These are phyloP conservation scores for Pseudomyrmex concolor DNA, from an alignment of 1,140 invertebrate genomes.

Conservation along the genomic window DNA sequence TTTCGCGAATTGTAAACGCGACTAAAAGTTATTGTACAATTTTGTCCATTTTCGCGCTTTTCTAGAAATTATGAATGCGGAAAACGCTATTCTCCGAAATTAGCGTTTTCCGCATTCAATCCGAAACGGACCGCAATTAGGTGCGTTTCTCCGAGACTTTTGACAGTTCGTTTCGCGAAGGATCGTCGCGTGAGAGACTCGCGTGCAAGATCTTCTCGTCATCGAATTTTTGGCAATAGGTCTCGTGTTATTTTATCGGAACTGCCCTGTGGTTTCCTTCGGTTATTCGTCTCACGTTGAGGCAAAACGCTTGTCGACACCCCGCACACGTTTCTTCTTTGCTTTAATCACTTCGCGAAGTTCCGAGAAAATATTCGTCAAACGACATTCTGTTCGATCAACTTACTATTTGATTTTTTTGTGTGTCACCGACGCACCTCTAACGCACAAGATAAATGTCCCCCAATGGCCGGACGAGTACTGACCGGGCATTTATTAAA, in stretches of 20 bases:
- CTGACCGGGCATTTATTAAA: too few relatives aligned
- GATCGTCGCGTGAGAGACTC: slow-evolving; percentile 20
- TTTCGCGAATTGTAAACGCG: too few relatives aligned
- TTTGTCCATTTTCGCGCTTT: background rate
- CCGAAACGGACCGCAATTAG: too few relatives aligned
- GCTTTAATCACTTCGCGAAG: background rate
- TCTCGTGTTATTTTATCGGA: slow-evolving; percentile 26
- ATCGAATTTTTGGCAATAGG: slow-evolving; percentile 29
- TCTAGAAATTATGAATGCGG: too few relatives aligned
- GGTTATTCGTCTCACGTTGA: slow-evolving; percentile 6
- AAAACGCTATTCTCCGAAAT: background rate
- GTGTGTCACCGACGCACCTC: too few relatives aligned
- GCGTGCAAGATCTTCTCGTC: background rate
- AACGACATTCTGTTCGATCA: background rate
- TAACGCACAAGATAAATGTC: too few relatives aligned
- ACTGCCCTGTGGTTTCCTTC: background rate
- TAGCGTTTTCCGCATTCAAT: too few relatives aligned
- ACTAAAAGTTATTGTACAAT: too few relatives aligned
- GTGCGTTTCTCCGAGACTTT: too few relatives aligned
- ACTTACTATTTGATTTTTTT: background rate
- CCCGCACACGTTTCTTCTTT: background rate
- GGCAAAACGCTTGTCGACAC: slow-evolving; percentile 10
- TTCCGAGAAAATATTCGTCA: background rate
- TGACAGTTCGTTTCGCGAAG: background rate
- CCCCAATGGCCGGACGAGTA: too few relatives aligned